Conservation (phyloP, 2,888 invertebrate species). For the Mythimna ferrago region DNA sequence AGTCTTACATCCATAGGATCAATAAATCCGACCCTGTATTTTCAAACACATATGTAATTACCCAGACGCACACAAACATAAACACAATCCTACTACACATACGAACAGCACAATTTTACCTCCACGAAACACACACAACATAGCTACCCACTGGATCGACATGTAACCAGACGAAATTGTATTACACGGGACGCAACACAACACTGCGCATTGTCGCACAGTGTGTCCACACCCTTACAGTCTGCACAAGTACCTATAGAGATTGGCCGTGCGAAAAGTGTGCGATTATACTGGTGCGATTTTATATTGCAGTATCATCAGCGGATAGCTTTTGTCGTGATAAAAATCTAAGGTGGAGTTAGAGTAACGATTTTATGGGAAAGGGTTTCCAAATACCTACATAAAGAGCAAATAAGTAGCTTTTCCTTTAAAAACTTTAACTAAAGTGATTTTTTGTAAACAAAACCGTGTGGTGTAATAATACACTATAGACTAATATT, state of each 20-base stretch:
- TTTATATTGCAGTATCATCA: constrained; percentile 69
- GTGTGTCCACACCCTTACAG: constrained; percentile 54
- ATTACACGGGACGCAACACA: constrained; percentile 43
- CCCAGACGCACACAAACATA: neutral
- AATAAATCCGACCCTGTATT: neutral
- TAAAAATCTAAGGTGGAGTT: constrained; percentile 75
- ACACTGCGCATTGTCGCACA: constrained; percentile 45
- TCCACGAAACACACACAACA: constrained; percentile 9
- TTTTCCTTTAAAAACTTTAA: no score
- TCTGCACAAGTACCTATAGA: constrained; percentile 62
- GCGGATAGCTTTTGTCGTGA: constrained; percentile 69
- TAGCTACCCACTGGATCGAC: constrained; percentile 10
- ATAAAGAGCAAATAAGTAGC: no score
- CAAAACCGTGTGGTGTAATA: no score
- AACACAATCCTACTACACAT: neutral
- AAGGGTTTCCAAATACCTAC: constrained; percentile 77
- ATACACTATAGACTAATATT: no score
- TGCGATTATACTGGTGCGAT: constrained; percentile 61
- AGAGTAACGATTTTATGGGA: constrained; percentile 73
- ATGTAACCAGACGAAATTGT: constrained; percentile 53
- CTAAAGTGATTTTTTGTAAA: no score
- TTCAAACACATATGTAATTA: neutral
- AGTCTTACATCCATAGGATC: no score
- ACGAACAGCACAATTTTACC: constrained; percentile 16
- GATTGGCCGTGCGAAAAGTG: constrained; percentile 79